A percentile compares a stretch with the other conserved stretches of the same genome.
These are phyloP conservation scores for Limosa lapponica DNA, from an alignment of 2,797 vertebrate genomes.

Conservation along the genomic window DNA sequence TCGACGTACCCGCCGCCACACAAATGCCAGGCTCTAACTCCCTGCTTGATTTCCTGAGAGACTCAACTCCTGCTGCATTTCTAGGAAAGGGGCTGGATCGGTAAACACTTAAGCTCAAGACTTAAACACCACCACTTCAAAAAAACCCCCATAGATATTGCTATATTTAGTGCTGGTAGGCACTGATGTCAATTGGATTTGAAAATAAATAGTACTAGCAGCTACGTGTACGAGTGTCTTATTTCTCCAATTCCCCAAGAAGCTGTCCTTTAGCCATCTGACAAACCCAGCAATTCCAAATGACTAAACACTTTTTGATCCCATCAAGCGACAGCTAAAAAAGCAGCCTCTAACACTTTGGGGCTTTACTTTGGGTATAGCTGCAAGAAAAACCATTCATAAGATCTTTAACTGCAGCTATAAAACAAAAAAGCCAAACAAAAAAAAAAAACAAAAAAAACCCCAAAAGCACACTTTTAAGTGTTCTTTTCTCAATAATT, in stretches of 20 bases:
- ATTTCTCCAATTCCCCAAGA: neutral
- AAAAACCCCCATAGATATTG: rapidly evolving
- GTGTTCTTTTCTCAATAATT: neutral
- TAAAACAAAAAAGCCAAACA: neutral
- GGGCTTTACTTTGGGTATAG: neutral
- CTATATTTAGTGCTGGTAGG: neutral
- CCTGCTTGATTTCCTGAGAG: neutral
- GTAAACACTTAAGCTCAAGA: neutral
- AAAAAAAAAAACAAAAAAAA: no score
- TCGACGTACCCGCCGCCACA: rapidly evolving
- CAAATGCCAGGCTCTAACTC: neutral
- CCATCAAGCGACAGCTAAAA: neutral
- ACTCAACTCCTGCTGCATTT: neutral
- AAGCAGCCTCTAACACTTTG: neutral
- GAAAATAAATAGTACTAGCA: neutral
- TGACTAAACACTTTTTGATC: neutral
- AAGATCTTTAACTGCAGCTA: neutral
- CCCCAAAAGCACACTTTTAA: neutral
- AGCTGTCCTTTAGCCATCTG: neutral
- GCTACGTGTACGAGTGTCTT: neutral
- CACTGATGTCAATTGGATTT: neutral
- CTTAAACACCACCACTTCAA: neutral
- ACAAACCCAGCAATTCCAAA: neutral
- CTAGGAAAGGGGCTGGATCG: neutral
- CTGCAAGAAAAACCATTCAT: neutral